These are phyloP conservation scores for Tapera naevia DNA, from an alignment of 2,797 vertebrate genomes.

Conservation along the genomic window DNA sequence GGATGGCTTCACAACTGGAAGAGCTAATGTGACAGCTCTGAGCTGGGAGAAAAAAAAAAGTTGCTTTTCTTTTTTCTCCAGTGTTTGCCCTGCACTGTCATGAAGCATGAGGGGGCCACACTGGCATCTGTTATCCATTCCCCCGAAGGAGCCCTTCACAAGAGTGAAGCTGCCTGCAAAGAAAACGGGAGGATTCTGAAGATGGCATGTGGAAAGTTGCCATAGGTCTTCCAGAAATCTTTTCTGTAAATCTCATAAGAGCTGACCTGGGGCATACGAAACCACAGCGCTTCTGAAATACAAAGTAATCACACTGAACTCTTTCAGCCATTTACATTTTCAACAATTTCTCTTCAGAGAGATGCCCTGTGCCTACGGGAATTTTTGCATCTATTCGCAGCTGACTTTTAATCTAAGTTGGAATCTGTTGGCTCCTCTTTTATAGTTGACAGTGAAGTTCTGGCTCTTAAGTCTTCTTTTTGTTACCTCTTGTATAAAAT, in stretches of 20 bases:
- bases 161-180: background rate
- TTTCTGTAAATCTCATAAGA: background rate
- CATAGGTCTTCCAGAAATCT: conserved; percentile 6
- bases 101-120: background rate
- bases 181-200: background rate
- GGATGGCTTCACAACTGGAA: background rate
- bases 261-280: background rate
- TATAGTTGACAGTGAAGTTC: conserved; percentile 37
- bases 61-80: background rate
- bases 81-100: background rate
- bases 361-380: conserved; percentile 8
- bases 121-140: background rate
- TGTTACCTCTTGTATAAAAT: conserved; percentile 30
- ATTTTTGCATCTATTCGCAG: background rate
- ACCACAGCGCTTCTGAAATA: background rate
- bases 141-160: conserved; percentile 15
- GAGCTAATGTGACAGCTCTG: conserved; percentile 15
- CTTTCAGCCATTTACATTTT: conserved; percentile 49
- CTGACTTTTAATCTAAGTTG: conserved; percentile 32
- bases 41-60: background rate
- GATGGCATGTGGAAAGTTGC: background rate
- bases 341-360: conserved; percentile 44
- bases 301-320: background rate
- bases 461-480: conserved; percentile 42
- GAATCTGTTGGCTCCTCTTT: conserved; percentile 43